Evolutionary conservation across 2,113 vertebrate species (phyloP).

Genomic region (Paratilapia polleni): DNA sequence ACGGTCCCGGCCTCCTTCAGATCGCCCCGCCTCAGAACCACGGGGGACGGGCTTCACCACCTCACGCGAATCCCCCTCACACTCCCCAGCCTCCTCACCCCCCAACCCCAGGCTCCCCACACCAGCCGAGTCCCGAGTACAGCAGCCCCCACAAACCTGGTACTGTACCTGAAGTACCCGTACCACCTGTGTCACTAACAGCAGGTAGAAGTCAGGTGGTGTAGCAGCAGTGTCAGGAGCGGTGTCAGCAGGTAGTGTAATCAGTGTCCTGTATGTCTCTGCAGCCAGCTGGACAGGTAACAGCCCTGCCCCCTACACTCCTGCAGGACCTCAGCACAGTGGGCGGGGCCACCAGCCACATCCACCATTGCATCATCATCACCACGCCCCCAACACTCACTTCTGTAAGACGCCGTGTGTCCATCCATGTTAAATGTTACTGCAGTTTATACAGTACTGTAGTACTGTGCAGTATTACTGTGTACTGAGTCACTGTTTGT

Average conservation of each 20-base stretch:
- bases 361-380: slow-evolving; percentile 72
- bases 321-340: slow-evolving; percentile 73
- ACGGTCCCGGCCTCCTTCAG: slow-evolving; percentile 72
- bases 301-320: slow-evolving; percentile 71
- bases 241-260: neutral
- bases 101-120: slow-evolving; percentile 37
- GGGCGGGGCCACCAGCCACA: slow-evolving; percentile 78
- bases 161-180: slow-evolving; percentile 4
- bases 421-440: neutral
- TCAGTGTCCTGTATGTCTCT: slow-evolving; percentile 2
- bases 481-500: slow-evolving; percentile 7
- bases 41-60: slow-evolving; percentile 51
- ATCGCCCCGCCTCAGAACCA: slow-evolving; percentile 60
- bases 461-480: neutral
- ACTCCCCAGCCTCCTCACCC: slow-evolving; percentile 29
- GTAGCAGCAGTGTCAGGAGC: neutral
- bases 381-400: slow-evolving; percentile 66
- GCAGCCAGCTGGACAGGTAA: slow-evolving; percentile 79
- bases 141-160: slow-evolving; percentile 62
- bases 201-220: too few species aligned
- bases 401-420: slow-evolving; percentile 74
- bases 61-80: slow-evolving; percentile 55
- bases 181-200: neutral
- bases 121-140: slow-evolving; percentile 61
- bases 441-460: neutral